Conservation (phyloP, 2,888 invertebrate genomes). For the Anarsia innoxiella region DNA sequence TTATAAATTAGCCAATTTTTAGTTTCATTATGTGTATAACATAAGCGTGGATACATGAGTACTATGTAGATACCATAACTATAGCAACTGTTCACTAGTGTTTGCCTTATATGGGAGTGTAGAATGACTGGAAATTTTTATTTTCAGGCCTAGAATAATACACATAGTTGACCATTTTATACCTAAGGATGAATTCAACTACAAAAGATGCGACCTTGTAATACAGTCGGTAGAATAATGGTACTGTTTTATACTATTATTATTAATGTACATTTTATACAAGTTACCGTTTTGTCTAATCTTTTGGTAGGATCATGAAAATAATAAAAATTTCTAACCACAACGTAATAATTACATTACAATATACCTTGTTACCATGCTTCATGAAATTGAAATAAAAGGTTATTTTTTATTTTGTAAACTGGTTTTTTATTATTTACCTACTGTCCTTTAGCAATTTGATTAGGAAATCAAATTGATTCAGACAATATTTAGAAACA, state of each 20-base stretch:
- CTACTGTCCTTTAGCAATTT: no score
- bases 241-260: constrained; percentile 67
- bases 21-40: no score
- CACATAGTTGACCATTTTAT: constrained; percentile 56
- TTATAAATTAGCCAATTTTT: no score
- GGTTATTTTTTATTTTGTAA: constrained; percentile 74
- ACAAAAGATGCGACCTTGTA: constrained; percentile 55
- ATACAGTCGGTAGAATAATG: constrained; percentile 42
- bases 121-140: constrained; percentile 41
- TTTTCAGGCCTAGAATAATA: constrained; percentile 63
- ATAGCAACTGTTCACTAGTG: neutral
- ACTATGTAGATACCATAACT: neutral
- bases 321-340: constrained; percentile 66
- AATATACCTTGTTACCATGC: constrained; percentile 74
- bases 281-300: constrained; percentile 72
- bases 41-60: no score
- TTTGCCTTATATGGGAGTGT: constrained; percentile 9
- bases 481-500: no score
- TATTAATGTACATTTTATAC: constrained; percentile 70
- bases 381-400: constrained; percentile 71
- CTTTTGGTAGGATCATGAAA: constrained; percentile 63
- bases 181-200: constrained; percentile 53
- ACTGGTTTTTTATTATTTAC: constrained; percentile 40
- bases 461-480: no score
- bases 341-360: constrained; percentile 48